Conservation (phyloP, 2,113 vertebrate genomes). For the Labeo rohita region DNA sequence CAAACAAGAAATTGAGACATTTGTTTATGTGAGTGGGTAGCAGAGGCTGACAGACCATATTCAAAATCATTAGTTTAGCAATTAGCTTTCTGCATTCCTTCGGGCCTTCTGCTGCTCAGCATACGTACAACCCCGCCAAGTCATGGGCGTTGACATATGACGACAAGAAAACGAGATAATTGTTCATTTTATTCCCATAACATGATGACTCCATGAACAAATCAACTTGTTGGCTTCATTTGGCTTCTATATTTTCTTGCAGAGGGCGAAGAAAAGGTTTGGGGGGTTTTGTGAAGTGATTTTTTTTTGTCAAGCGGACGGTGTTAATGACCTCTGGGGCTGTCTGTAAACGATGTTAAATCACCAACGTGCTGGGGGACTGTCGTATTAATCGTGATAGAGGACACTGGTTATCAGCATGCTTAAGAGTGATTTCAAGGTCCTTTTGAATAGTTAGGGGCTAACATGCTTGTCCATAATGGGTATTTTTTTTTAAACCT, state of each 20-base stretch:
- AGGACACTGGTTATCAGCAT: slow-evolving; percentile 39
- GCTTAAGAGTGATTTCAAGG: slow-evolving; percentile 33
- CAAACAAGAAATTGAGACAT: slow-evolving; percentile 48
- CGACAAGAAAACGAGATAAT: slow-evolving; percentile 40
- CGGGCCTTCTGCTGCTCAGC: slow-evolving; percentile 43
- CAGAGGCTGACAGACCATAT: slow-evolving; percentile 53
- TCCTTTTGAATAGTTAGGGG: neutral
- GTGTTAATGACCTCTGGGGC: slow-evolving; percentile 28
- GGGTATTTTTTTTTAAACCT: neutral
- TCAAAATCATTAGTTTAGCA: slow-evolving; percentile 58
- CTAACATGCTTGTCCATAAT: neutral
- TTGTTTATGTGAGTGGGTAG: slow-evolving; percentile 28
- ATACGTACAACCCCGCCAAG: slow-evolving; percentile 24
- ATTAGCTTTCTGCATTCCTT: slow-evolving; percentile 54
- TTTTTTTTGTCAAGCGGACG: neutral
- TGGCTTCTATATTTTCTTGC: slow-evolving; percentile 15
- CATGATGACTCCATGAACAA: slow-evolving; percentile 18
- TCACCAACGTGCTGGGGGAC: slow-evolving; percentile 15
- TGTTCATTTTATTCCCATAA: slow-evolving; percentile 28
- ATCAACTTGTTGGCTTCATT: slow-evolving; percentile 15
- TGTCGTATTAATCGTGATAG: slow-evolving; percentile 17
- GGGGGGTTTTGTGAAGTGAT: neutral
- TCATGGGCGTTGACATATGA: slow-evolving; percentile 46
- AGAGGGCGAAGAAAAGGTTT: neutral
- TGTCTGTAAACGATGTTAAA: slow-evolving; percentile 17